Conservation (phyloP, 2,797 vertebrate species). For the Lepus oiostolus region DNA sequence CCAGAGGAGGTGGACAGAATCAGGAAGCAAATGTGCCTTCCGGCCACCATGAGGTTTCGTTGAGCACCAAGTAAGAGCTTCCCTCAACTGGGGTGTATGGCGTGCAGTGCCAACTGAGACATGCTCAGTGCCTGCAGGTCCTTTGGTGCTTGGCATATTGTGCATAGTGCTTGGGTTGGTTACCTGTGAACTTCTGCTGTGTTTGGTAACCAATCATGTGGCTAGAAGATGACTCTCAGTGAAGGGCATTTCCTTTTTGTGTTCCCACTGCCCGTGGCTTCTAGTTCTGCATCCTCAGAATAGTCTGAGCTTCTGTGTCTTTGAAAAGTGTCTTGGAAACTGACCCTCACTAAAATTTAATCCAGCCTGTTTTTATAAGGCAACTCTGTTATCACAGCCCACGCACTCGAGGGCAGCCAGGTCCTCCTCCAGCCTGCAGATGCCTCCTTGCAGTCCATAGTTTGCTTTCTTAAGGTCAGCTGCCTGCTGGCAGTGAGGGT, state of each 20-base stretch:
- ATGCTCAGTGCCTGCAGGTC: too few species aligned
- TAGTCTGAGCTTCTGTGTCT: background rate
- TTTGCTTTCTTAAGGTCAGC: background rate
- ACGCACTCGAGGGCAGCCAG: background rate
- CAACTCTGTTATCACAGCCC: background rate
- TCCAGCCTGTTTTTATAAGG: background rate
- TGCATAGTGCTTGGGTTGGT: background rate
- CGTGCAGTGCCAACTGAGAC: fast-evolving
- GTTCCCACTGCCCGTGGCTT: background rate
- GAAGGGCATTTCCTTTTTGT: background rate
- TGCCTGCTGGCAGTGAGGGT: fast-evolving
- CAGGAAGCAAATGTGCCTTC: background rate
- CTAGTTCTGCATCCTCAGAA: background rate
- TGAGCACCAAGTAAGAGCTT: background rate
- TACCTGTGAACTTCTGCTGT: background rate
- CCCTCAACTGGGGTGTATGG: background rate
- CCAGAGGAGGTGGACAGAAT: background rate
- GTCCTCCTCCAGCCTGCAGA: fast-evolving
- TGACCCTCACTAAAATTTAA: conserved; percentile 27
- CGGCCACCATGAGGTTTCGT: background rate
- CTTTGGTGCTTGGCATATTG: too few species aligned
- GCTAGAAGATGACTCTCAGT: fast-evolving
- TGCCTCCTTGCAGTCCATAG: background rate
- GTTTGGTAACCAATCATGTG: background rate
- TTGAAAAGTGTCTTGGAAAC: background rate